phyloP scores from a whole-genome alignment of 35 echinoderm and acorn worm genomes.

The Diadema setosum region DNA sequence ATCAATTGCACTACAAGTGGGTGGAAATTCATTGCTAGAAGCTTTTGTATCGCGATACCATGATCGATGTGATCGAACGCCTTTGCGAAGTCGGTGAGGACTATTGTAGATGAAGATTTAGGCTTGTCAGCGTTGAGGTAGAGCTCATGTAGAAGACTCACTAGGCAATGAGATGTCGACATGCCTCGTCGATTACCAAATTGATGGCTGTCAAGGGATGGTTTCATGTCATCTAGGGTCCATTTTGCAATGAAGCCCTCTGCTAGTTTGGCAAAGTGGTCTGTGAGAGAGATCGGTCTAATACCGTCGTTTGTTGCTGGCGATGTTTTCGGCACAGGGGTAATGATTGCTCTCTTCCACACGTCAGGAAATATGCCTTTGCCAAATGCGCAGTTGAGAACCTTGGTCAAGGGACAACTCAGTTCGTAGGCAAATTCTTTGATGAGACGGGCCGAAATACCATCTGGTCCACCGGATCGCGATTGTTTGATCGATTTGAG shows the following conservation, averaged over 20 bases:
- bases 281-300: constrained; percentile 53
- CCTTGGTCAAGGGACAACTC: constrained; percentile 16
- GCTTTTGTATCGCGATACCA: too few relatives aligned
- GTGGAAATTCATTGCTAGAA: too few relatives aligned
- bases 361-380: constrained; percentile 29
- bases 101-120: too few relatives aligned
- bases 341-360: constrained; percentile 61
- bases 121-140: too few relatives aligned
- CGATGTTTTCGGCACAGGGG: constrained; percentile 45
- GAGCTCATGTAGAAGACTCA: too few relatives aligned
- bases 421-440: constrained; percentile 63
- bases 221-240: constrained; percentile 36
- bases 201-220: not conserved
- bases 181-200: too few relatives aligned
- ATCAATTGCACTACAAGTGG: too few relatives aligned
- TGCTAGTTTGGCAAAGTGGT: constrained; percentile 26
- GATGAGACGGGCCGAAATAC: constrained; percentile 29
- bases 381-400: constrained; percentile 33
- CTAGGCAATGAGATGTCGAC: too few relatives aligned
- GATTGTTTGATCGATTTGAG: not conserved
- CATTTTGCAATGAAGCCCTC: constrained; percentile 50
- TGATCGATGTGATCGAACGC: too few relatives aligned
- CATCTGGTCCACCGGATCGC: not conserved
- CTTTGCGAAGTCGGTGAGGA: too few relatives aligned
- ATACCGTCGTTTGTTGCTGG: constrained; percentile 40